Evolutionary conservation across 2,113 vertebrate genomes (phyloP).

Genomic region (Glaucidium brasilianum): DNA sequence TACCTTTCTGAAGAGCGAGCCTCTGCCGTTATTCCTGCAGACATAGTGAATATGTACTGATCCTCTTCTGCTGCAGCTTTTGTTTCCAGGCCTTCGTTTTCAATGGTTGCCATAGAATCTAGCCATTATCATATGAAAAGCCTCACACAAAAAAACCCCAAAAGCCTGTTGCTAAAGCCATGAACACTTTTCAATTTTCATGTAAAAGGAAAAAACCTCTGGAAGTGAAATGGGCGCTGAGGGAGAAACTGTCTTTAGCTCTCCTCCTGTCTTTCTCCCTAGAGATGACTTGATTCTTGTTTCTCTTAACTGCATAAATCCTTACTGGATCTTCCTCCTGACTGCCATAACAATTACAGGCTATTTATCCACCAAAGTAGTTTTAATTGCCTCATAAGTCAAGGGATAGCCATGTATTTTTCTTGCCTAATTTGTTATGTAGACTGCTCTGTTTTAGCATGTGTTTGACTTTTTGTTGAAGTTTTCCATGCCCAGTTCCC

Average conservation of each 20-base stretch:
- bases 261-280: not conserved
- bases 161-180: conserved; percentile 77
- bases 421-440: not conserved
- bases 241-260: not conserved
- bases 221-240: conserved; percentile 63
- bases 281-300: not conserved
- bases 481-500: not conserved
- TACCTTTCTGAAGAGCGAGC: conserved; percentile 65
- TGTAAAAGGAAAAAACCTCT: conserved; percentile 52
- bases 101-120: conserved; percentile 84
- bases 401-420: conserved; percentile 5
- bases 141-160: conserved; percentile 5
- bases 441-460: not conserved
- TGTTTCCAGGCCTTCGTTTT: conserved; percentile 75
- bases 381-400: conserved; percentile 59
- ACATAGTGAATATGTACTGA: conserved; percentile 57
- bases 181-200: conserved; percentile 68
- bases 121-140: conserved; percentile 85
- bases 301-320: conserved; percentile 25
- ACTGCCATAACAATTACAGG: not conserved
- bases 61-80: conserved; percentile 74
- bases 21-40: conserved; percentile 57
- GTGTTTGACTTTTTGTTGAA: not conserved
- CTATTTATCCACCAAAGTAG: conserved; percentile 32
- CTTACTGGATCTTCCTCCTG: not conserved